Evolutionary conservation across 1,140 invertebrate genomes (phyloP).

Genomic region (Ctenoplectra terminalis): DNA sequence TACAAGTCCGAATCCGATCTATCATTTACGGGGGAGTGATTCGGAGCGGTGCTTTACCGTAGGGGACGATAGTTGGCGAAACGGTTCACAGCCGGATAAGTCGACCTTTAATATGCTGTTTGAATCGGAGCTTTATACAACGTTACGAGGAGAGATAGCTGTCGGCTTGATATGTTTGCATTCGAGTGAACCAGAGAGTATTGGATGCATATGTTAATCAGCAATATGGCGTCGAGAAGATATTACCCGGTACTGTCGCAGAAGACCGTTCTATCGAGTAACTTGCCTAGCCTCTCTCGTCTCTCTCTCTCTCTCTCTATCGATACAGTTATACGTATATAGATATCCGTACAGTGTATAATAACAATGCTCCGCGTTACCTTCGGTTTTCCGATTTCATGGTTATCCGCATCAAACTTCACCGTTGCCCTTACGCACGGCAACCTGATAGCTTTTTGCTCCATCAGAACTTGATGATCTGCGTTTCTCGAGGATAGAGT

Average conservation of each 20-base stretch:
- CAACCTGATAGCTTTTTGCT: conserved; percentile 43
- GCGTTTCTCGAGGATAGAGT: background rate
- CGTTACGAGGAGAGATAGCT: conserved; percentile 76
- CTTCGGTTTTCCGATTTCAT: conserved; percentile 70
- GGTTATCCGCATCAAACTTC: conserved; percentile 59
- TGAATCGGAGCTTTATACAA: conserved; percentile 79
- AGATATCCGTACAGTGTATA: no score
- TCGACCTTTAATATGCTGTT: conserved; percentile 81
- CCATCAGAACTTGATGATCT: conserved; percentile 17
- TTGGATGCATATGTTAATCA: conserved; percentile 82
- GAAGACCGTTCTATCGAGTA: conserved; percentile 64
- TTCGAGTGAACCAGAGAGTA: conserved; percentile 75
- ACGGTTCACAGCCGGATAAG: conserved; percentile 73
- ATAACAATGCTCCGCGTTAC: conserved; percentile 50
- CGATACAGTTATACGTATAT: no score
- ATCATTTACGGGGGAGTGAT: conserved; percentile 66
- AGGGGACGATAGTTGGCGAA: conserved; percentile 74
- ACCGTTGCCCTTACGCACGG: conserved; percentile 23
- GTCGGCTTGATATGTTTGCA: conserved; percentile 78
- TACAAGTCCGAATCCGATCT: conserved; percentile 56
- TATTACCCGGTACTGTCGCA: conserved; percentile 74
- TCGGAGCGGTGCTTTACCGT: conserved; percentile 64
- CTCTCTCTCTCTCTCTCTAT: background rate
- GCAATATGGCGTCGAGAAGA: conserved; percentile 78
- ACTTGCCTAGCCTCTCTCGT: conserved; percentile 35